Conservation (phyloP, 2,113 vertebrate species). For the Carassius auratus region DNA sequence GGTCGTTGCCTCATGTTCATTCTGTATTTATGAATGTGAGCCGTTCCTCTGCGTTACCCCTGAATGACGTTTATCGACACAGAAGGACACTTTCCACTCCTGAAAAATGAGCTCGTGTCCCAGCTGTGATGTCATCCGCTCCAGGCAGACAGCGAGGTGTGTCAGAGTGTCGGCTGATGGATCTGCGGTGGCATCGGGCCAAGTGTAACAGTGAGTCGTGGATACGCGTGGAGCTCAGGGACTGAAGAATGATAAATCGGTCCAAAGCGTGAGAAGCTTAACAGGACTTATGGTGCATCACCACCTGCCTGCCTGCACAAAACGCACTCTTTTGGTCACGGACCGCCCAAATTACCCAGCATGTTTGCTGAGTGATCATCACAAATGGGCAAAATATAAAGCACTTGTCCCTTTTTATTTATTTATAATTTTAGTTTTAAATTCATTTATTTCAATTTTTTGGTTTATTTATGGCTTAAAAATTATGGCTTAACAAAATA, state of each 20-base stretch:
- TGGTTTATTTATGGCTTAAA: background rate
- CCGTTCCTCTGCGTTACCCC: conserved; percentile 7
- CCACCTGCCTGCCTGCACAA: conserved; percentile 31
- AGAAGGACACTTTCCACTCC: conserved; percentile 26
- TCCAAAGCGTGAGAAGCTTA: conserved; percentile 34
- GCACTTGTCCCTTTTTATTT: background rate
- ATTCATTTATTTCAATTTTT: background rate
- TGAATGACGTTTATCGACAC: conserved; percentile 29
- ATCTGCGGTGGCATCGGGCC: conserved; percentile 44
- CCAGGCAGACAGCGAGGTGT: conserved; percentile 35
- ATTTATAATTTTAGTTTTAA: background rate
- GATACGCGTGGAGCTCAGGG: conserved; percentile 47
- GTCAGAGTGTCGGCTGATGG: conserved; percentile 42
- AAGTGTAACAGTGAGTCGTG: conserved; percentile 56
- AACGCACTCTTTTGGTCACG: background rate
- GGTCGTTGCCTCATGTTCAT: conserved; percentile 19
- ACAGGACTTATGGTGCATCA: conserved; percentile 35
- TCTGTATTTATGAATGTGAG: conserved; percentile 2
- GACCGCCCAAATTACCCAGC: background rate
- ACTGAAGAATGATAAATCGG: conserved; percentile 51
- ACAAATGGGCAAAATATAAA: background rate
- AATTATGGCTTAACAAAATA: background rate
- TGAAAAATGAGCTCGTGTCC: conserved; percentile 23
- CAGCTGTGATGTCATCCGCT: conserved; percentile 30
- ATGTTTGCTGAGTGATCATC: background rate